Evolutionary conservation across 2,113 vertebrate species (phyloP).

Genomic region (Psittacara wagleri): DNA sequence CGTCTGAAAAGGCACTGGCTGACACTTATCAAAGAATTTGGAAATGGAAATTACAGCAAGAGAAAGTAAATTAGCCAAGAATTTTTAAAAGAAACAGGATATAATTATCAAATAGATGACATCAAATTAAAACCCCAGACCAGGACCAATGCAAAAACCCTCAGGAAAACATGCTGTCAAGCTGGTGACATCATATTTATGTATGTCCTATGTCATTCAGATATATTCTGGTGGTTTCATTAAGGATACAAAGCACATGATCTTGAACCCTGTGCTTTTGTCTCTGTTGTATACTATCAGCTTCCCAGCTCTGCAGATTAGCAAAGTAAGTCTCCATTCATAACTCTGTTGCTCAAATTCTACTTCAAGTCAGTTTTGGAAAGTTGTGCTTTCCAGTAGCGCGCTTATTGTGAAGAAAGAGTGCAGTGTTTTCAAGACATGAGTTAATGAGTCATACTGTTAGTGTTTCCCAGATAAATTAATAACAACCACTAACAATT

Average conservation of each 20-base stretch:
- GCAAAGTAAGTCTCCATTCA: neutral
- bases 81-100: conserved; percentile 49
- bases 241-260: neutral
- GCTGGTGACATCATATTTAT: conserved; percentile 34
- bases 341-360: neutral
- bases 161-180: neutral
- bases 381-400: neutral
- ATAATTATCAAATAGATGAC: conserved; percentile 38
- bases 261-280: neutral
- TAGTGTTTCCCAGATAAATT: conserved; percentile 67
- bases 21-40: conserved; percentile 59
- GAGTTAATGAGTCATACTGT: conserved; percentile 48
- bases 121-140: conserved; percentile 51
- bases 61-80: conserved; percentile 57
- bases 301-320: neutral
- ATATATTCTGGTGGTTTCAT: neutral
- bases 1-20: conserved; percentile 58
- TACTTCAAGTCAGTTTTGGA: neutral
- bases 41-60: conserved; percentile 60
- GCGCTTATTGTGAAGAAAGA: neutral
- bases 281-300: neutral
- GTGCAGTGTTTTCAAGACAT: conserved; percentile 11
- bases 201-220: neutral
- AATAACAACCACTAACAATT: conserved; percentile 63
- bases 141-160: neutral